These are phyloP conservation scores for Andrena camellia DNA, from an alignment of 2,888 invertebrate genomes.

Conservation along the genomic window DNA sequence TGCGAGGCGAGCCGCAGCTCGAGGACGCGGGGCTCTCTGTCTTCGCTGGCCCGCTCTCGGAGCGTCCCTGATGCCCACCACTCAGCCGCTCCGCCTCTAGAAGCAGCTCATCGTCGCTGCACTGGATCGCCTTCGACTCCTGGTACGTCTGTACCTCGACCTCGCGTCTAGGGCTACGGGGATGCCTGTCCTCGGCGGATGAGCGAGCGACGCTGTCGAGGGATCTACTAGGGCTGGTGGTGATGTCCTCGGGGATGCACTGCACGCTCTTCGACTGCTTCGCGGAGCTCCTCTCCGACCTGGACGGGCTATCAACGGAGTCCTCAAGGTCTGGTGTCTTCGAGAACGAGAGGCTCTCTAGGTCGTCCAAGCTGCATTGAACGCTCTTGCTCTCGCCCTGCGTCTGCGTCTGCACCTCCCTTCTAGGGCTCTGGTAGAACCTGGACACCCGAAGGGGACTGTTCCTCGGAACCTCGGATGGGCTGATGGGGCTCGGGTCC, in stretches of 20 bases:
- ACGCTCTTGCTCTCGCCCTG: slow-evolving; percentile 80
- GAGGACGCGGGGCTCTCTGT: slow-evolving; percentile 67
- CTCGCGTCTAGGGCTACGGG: slow-evolving; percentile 72
- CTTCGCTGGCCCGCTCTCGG: slow-evolving; percentile 58
- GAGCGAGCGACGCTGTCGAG: slow-evolving; percentile 8
- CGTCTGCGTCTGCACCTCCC: slow-evolving; percentile 80
- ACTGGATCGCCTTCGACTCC: slow-evolving; percentile 79
- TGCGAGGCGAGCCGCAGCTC: slow-evolving; percentile 62
- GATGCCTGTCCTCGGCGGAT: slow-evolving; percentile 29
- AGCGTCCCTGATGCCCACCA: slow-evolving; percentile 6
- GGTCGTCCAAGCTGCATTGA: slow-evolving; percentile 77
- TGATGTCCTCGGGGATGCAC: slow-evolving; percentile 69
- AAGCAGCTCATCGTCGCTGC: slow-evolving; percentile 71
- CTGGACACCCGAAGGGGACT: slow-evolving; percentile 38
- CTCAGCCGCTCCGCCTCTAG: slow-evolving; percentile 52
- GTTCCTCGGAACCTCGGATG: slow-evolving; percentile 21
- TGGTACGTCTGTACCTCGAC: slow-evolving; percentile 80
- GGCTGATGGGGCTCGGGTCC: slow-evolving; percentile 57
- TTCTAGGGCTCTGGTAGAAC: slow-evolving; percentile 74
- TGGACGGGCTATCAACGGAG: slow-evolving; percentile 46
- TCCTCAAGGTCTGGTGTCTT: slow-evolving; percentile 26
- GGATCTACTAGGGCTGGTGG: slow-evolving; percentile 34
- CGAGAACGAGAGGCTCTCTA: slow-evolving; percentile 57
- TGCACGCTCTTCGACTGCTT: slow-evolving; percentile 75
- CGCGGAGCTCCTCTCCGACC: slow-evolving; percentile 52